Evolutionary conservation across 2,888 invertebrate species (phyloP), one percentile per base, ranked within the genome.

Genomic region (Apotomis turbidana): DNA sequence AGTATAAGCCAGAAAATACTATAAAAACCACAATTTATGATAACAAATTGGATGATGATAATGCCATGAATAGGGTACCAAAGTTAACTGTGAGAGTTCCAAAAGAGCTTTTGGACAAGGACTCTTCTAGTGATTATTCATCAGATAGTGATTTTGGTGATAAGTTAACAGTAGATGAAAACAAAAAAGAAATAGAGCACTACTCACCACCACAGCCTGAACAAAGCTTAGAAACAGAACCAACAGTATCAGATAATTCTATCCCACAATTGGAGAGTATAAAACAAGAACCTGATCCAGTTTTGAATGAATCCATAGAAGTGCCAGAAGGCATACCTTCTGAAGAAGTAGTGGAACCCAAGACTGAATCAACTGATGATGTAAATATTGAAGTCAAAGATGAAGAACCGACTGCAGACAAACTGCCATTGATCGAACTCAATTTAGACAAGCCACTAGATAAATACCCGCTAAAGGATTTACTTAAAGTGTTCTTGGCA

Each of bases 361-460:
- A 89, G 81, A 83, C 82, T 82, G 92, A 91, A 77, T 78, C 78
- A 68, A 76, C 78, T 74, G 88, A 89, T 76, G 87, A 87, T 63
- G 75, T 79, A 63, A 79, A 81, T 74, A 78, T 79, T 72, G 89
- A 90, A 78, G 84, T 88, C 52, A 80, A 82, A 79, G 80, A 85
- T 74, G 90, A 92, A 71, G 91, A 91, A 76, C 85, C 89, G 41
- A 75, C 77, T 27, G 80, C 82, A 41, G 94, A 95, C 38, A 96
- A 97, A 79, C 93, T 96, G 36, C 94, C 95, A 71, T 91, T 95
- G 12, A 94, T 95, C 72, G 97, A 97, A 80, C 85, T 97, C 63
- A 95, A 96, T 75, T 90, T 97, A 54, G 95, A 97, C 81, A 95
- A 95, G 74, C 96, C 96, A 13, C 84, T 97, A 76, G 97, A 97